phyloP scores from a whole-genome alignment of 1,140 invertebrate species.

The Zeugodacus cucurbitae region DNA sequence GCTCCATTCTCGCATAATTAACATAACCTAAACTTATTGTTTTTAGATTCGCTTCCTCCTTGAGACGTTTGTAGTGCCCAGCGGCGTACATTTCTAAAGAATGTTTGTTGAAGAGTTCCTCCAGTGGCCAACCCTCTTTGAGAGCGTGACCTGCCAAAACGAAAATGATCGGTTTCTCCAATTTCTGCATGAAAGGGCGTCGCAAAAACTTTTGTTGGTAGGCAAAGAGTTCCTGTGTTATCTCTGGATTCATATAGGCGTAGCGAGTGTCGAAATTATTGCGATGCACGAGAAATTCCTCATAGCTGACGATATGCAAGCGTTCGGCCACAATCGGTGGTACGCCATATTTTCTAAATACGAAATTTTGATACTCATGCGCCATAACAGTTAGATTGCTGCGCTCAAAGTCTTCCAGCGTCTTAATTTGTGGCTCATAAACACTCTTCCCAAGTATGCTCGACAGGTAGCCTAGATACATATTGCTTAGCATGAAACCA shows the following conservation, averaged over 20 bases:
- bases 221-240: not conserved
- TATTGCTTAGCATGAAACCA: not conserved
- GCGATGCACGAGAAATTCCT: not conserved
- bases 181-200: not conserved
- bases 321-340: not conserved
- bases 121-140: not conserved
- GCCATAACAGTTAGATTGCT: not conserved
- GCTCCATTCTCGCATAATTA: not conserved
- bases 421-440: not conserved
- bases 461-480: not conserved
- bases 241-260: not conserved
- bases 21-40: not conserved
- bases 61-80: not conserved
- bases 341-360: not conserved
- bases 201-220: not conserved
- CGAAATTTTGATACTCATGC: not conserved
- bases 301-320: not conserved
- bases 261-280: not conserved
- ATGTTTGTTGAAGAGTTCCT: not conserved
- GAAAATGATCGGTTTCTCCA: not conserved
- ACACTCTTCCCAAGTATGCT: not conserved
- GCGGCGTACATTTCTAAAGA: not conserved
- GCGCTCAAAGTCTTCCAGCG: not conserved
- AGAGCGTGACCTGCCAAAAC: not conserved
- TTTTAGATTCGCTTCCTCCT: not conserved